These are phyloP conservation scores for Troides oblongomaculatus DNA, from an alignment of 2,888 invertebrate species.

Conservation along the genomic window DNA sequence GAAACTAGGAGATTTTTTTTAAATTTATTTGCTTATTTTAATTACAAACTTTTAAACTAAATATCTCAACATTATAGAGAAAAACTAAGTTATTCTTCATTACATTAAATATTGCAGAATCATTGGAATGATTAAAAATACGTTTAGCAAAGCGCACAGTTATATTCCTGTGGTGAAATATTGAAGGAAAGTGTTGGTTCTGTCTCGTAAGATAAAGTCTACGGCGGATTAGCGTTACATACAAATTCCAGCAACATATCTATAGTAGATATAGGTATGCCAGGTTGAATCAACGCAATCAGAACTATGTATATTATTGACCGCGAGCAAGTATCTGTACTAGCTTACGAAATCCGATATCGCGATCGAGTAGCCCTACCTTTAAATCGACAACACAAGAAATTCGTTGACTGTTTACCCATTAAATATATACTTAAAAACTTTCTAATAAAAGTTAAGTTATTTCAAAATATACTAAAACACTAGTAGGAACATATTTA, in stretches of 20 bases:
- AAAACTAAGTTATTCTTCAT: too few species aligned
- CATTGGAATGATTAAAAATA: neutral
- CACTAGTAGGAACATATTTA: too few species aligned
- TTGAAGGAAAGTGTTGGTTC: neutral
- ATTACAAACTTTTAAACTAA: too few species aligned
- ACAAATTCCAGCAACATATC: neutral
- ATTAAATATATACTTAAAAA: neutral
- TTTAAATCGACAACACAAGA: slow-evolving; percentile 4
- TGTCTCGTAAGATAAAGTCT: neutral
- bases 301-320: slow-evolving; percentile 22
- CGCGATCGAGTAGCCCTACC: slow-evolving; percentile 25
- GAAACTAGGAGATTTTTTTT: too few species aligned
- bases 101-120: too few species aligned
- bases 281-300: slow-evolving; percentile 21
- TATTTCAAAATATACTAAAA: too few species aligned
- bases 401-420: neutral
- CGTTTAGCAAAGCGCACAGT: neutral
- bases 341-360: slow-evolving; percentile 32
- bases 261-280: slow-evolving; percentile 14
- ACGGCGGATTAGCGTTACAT: neutral
- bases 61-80: too few species aligned
- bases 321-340: slow-evolving; percentile 21
- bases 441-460: too few species aligned
- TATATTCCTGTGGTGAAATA: neutral
- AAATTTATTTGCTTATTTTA: too few species aligned